Base-by-base conservation (phyloP, 2,888 invertebrate genomes). In the Crossocerus cetratus region DNA sequence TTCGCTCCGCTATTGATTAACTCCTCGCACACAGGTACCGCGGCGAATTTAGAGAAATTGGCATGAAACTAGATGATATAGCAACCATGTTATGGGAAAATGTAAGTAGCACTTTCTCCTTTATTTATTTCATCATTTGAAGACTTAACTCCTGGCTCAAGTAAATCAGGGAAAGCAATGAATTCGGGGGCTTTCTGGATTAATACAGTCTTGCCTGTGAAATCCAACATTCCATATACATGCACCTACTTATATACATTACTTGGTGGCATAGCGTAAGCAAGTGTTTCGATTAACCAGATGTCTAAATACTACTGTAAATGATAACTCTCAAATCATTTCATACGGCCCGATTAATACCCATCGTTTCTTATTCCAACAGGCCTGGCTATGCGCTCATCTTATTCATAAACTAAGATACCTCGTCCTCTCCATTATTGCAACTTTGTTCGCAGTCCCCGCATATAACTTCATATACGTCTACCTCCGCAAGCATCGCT, bases 71-170 rank as follows among this genome's bases (percentile, higher is more conserved):
- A 87, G 99, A 99, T 89, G 95, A 96, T 76, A 91, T 95, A 75
- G 98, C 99, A 2, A 95, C 94, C 83, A 91, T 94, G 77, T 92
- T 98, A 80, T 99, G 99, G 98, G 97, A 97, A 87, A 96, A 95
- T 90, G 97, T 97, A 92, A 94, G 96, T 94, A 71, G 74, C 49
- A 22, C 56, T 43, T 42, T 58, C 65, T 42, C 64, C 14, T 21
- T 45, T 62, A 44, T 45, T 66, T 61, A 59, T 22, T 58, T 58
- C 18, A 58, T 32, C 58, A 58, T 58, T 58, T 58, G 23, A 56
- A 16, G 42, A 58, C 32, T 58, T 58, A 58, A 58, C 32, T 32
- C 32, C 32, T 32, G 32, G 32, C 32, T 32, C 32, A 11, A 32
- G 32, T 32, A 32, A 32, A 32, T 32, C 32, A 8, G 32, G 32